A percentile compares a stretch with the other conserved stretches of the same genome.
These are phyloP conservation scores for Cavia aperea DNA, from an alignment of 2,113 vertebrate genomes.

Conservation along the genomic window DNA sequence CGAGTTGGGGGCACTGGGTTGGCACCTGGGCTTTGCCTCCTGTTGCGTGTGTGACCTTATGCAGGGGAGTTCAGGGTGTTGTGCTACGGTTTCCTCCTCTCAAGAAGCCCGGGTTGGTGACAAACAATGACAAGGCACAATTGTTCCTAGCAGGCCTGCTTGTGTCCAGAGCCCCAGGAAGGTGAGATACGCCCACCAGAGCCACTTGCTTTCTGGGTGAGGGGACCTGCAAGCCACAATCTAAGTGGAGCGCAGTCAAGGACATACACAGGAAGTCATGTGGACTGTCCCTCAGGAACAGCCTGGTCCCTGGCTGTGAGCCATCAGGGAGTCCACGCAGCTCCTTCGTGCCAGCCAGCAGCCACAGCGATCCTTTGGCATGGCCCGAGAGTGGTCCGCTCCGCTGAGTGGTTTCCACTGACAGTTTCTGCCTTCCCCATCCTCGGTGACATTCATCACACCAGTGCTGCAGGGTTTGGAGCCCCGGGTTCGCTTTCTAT, in stretches of 20 bases:
- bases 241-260: background rate
- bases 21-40: background rate
- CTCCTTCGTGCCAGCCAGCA: background rate
- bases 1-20: background rate
- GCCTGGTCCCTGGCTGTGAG: background rate
- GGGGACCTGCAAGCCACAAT: background rate
- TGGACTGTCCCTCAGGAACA: accelerated
- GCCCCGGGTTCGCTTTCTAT: accelerated
- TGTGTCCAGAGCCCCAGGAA: background rate
- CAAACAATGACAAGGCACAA: background rate
- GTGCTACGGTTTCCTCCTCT: background rate
- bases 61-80: background rate
- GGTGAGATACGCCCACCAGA: background rate
- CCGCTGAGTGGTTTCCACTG: background rate
- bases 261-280: accelerated
- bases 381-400: background rate
- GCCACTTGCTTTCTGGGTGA: background rate
- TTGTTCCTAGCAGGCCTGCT: background rate
- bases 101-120: background rate
- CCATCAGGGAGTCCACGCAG: background rate
- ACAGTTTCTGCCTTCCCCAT: background rate
- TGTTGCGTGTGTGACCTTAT: background rate
- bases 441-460: background rate
- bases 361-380: accelerated
- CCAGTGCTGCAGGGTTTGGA: background rate